A percentile compares a stretch with the other conserved stretches of the same genome.
Evolutionary conservation across 2,888 invertebrate species (phyloP).

Genomic region (Sepiola atlantica): DNA sequence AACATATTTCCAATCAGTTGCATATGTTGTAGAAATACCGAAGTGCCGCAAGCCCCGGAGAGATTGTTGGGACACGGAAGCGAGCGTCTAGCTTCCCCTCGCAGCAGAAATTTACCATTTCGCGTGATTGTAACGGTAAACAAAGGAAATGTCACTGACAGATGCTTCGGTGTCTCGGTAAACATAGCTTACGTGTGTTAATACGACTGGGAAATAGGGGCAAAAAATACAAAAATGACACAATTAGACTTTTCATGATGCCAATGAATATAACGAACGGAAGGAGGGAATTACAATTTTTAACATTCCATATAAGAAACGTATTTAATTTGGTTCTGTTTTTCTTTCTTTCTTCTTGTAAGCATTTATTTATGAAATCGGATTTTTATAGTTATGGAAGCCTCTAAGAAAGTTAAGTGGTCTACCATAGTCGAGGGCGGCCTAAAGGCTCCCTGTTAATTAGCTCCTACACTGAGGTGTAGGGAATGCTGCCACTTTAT

Average conservation of each 20-base stretch:
- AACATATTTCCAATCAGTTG: background rate
- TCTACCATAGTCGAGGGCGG: too few species aligned
- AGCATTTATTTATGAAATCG: too few species aligned
- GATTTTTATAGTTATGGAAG: too few species aligned
- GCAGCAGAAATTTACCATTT: background rate
- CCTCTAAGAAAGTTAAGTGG: too few species aligned
- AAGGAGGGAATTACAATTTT: background rate
- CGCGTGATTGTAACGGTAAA: background rate
- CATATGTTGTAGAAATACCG: background rate
- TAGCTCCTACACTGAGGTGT: too few species aligned
- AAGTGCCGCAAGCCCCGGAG: background rate
- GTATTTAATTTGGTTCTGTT: background rate
- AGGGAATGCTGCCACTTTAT: too few species aligned
- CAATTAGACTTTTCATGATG: background rate
- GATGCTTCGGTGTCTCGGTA: conserved; percentile 21
- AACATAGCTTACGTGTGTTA: background rate
- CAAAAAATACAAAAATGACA: conserved; percentile 15
- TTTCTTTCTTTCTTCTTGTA: background rate
- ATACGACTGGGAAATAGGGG: background rate
- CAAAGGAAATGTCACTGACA: background rate
- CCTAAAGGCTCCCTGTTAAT: too few species aligned
- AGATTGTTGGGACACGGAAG: background rate
- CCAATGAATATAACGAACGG: conserved; percentile 5
- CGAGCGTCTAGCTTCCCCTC: background rate
- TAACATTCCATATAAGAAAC: background rate